A percentile compares a stretch with the other conserved stretches of the same genome.
phyloP scores from a whole-genome alignment of 1,140 invertebrate species.

The Bombus pascuorum region DNA sequence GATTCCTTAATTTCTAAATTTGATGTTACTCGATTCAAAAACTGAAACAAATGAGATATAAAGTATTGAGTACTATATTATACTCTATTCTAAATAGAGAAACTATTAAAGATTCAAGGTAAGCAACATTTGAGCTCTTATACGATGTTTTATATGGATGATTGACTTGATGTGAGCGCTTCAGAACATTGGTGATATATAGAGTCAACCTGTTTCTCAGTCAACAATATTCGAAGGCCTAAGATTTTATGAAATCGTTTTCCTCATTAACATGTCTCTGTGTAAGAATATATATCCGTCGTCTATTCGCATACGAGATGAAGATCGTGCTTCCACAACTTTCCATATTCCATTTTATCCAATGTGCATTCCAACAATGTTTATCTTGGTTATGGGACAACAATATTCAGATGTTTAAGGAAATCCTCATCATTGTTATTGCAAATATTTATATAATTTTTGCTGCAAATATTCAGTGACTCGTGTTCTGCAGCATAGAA shows the following conservation, averaged over 20 bases:
- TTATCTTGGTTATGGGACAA: neutral
- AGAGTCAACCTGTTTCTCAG: too few species aligned
- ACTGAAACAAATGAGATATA: neutral
- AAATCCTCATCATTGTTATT: neutral
- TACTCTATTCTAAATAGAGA: too few species aligned
- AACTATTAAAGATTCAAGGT: slow-evolving; percentile 4
- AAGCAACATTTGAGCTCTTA: neutral
- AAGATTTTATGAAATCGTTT: neutral
- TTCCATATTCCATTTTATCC: neutral
- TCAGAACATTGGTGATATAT: neutral
- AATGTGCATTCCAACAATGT: neutral
- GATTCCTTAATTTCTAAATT: neutral
- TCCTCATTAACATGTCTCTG: neutral
- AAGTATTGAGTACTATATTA: neutral
- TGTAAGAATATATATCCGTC: neutral
- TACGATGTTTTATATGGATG: neutral
- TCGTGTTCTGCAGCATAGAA: neutral
- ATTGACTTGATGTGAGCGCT: neutral
- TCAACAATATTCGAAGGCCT: neutral
- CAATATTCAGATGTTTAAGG: neutral
- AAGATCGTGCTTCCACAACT: neutral
- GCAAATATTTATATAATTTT: neutral
- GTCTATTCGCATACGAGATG: neutral
- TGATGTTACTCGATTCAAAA: neutral
- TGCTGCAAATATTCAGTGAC: neutral